Conservation (phyloP, 35 echinoderm and acorn worm genomes). For the Hemicentrotus pulcherrimus region DNA sequence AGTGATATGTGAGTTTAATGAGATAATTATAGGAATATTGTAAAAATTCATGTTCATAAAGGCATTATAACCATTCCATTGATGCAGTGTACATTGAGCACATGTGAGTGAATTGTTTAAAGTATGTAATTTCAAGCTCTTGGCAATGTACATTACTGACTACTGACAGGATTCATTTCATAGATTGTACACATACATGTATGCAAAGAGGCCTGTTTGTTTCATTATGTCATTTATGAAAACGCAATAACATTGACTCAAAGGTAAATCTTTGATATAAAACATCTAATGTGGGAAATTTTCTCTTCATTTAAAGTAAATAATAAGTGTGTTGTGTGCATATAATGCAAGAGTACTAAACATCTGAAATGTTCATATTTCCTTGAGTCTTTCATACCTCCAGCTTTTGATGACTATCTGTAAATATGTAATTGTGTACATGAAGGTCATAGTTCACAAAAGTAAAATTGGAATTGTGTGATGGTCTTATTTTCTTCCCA, state of each 20-base stretch:
- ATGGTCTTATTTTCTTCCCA: background rate
- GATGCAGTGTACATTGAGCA: too few relatives aligned
- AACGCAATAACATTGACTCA: background rate
- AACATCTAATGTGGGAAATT: background rate
- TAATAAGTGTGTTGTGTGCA: background rate
- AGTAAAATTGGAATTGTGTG: background rate
- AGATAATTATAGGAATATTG: too few relatives aligned
- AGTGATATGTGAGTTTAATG: too few relatives aligned
- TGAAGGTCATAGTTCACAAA: background rate
- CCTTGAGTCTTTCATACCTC: background rate
- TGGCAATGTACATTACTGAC: too few relatives aligned
- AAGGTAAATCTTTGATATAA: background rate
- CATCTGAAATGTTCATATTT: background rate
- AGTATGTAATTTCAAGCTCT: too few relatives aligned
- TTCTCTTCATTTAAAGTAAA: background rate
- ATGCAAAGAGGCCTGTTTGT: too few relatives aligned
- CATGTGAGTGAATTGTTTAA: too few relatives aligned
- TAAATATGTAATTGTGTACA: background rate
- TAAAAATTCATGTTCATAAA: too few relatives aligned
- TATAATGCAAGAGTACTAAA: slow-evolving; percentile 12
- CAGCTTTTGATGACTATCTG: background rate
- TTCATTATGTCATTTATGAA: background rate
- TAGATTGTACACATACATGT: too few relatives aligned
- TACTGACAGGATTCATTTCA: too few relatives aligned
- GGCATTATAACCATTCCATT: too few relatives aligned